Evolutionary conservation across 2,888 invertebrate species (phyloP).

Genomic region (Craniophora ligustri): DNA sequence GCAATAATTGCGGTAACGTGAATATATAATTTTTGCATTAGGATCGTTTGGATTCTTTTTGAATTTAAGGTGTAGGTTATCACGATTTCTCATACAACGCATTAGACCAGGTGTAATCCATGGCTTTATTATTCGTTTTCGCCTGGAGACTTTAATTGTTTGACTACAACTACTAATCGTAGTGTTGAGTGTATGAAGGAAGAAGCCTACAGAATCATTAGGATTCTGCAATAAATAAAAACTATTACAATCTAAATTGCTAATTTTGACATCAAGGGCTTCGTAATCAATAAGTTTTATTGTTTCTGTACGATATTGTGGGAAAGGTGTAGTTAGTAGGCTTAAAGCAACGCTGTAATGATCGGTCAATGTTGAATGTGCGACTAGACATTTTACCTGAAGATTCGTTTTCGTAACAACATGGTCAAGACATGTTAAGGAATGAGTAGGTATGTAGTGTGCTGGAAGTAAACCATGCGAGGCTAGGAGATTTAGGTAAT

Average conservation of each 20-base stretch:
- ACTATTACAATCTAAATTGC: not conserved
- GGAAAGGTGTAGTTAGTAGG: not conserved
- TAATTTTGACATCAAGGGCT: not conserved
- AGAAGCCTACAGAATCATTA: not conserved
- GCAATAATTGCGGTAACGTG: no score
- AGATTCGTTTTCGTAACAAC: not conserved
- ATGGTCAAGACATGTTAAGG: not conserved
- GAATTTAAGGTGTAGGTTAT: not conserved
- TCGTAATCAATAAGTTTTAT: not conserved
- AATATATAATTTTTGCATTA: no score
- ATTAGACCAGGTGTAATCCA: no score
- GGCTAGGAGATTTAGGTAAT: not conserved
- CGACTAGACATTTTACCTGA: not conserved
- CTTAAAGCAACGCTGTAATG: not conserved
- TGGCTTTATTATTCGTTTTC: not conserved
- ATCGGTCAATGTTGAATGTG: not conserved
- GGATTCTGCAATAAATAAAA: not conserved
- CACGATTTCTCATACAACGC: not conserved
- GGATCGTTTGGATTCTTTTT: not conserved
- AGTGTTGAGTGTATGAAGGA: not conserved
- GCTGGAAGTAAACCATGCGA: not conserved
- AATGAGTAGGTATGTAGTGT: not conserved
- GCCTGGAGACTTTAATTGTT: not conserved
- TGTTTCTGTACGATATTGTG: not conserved
- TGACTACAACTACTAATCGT: not conserved